Evolutionary conservation across 2,797 vertebrate genomes (phyloP).

Genomic region (Chiloscyllium punctatum): DNA sequence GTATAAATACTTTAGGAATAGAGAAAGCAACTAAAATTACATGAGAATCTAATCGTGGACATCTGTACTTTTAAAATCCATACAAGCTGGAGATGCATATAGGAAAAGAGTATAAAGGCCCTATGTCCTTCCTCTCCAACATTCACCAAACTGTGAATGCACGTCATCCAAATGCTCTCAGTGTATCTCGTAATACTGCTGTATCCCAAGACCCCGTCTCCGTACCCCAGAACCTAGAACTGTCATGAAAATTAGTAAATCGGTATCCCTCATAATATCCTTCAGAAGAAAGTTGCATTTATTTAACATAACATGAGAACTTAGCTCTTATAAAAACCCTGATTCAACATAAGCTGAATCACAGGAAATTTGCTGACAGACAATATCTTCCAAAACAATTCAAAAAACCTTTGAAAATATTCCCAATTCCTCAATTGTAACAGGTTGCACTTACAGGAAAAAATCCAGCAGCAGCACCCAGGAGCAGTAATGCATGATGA

Average conservation of each 20-base stretch:
- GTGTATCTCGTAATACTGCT: background rate
- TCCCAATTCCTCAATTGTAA: background rate
- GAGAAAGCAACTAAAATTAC: background rate
- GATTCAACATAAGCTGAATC: background rate
- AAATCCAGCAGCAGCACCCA: constrained; percentile 75
- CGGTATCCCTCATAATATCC: background rate
- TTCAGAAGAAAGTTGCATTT: background rate
- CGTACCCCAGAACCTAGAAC: background rate
- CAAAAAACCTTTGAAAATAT: background rate
- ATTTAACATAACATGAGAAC: background rate
- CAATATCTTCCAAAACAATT: background rate
- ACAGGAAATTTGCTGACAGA: background rate
- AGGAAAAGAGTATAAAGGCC: background rate
- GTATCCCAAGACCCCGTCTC: background rate
- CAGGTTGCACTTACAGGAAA: constrained; percentile 74
- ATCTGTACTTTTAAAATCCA: background rate
- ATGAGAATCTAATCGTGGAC: background rate
- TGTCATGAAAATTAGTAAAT: background rate
- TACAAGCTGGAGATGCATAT: background rate
- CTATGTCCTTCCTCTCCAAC: background rate
- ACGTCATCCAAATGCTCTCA: background rate
- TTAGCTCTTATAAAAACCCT: background rate
- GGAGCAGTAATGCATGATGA: constrained; percentile 85
- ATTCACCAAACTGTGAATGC: background rate
- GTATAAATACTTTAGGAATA: background rate